Percentiles rank a stretch among this genome's conserved stretches.
Evolutionary conservation across 1,140 invertebrate species (phyloP).

Genomic region (Reticulitermes speratus): DNA sequence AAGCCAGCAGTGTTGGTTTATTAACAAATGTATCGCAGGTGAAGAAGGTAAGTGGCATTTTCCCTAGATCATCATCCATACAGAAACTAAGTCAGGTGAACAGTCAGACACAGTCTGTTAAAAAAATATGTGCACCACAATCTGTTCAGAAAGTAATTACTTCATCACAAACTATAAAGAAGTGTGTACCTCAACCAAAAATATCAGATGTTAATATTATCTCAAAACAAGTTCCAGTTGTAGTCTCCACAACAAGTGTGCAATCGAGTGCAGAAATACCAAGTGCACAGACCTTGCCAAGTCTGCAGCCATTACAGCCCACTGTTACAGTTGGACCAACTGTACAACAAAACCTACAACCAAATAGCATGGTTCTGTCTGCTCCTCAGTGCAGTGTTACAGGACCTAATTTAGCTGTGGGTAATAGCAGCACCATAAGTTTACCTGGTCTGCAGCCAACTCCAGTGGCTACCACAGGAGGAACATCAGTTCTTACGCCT

Average conservation of each 20-base stretch:
- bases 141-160: constrained; percentile 40
- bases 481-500: neutral
- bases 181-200: constrained; percentile 41
- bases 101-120: constrained; percentile 32
- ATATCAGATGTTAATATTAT: constrained; percentile 30
- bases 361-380: constrained; percentile 1
- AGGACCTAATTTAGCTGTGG: neutral
- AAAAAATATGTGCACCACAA: constrained; percentile 36
- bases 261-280: neutral
- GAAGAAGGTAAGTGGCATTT: constrained; percentile 16
- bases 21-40: neutral
- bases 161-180: constrained; percentile 37
- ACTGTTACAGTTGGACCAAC: neutral
- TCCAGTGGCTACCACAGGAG: neutral
- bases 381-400: neutral
- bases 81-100: constrained; percentile 34
- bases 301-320: constrained; percentile 6
- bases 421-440: neutral
- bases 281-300: neutral
- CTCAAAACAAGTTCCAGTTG: neutral
- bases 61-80: constrained; percentile 32
- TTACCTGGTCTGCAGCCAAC: neutral
- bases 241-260: neutral
- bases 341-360: neutral
- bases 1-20: neutral